Evolutionary conservation across 37 sponge, comb jelly and placozoan species (phyloP).

Genomic region (Theonella swinhoei): DNA sequence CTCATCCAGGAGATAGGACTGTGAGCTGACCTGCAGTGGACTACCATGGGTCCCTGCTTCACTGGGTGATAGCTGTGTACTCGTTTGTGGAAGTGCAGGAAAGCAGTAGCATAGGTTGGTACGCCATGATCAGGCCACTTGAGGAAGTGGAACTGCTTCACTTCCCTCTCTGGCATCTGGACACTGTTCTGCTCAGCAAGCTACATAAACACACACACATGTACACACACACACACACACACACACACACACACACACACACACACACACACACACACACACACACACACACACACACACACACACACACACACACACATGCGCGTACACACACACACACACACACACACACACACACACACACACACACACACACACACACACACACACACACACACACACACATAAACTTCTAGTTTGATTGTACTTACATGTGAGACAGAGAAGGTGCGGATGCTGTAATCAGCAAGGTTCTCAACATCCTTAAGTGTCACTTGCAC

Average conservation of each 20-base stretch:
- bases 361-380: too few species aligned
- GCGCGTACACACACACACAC: too few species aligned
- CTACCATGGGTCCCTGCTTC: slow-evolving; percentile 76
- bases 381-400: too few species aligned
- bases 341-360: too few species aligned
- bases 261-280: too few species aligned
- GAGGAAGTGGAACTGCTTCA: slow-evolving; percentile 88
- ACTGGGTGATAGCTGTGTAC: slow-evolving; percentile 61
- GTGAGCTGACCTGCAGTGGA: slow-evolving; percentile 91
- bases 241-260: too few species aligned
- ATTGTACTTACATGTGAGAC: slow-evolving; percentile 49
- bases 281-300: too few species aligned
- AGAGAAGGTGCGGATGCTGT: slow-evolving; percentile 82
- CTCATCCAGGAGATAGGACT: too few species aligned
- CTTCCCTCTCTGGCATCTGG: slow-evolving; percentile 46
- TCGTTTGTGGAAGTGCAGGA: slow-evolving; percentile 84
- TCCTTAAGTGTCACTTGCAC: slow-evolving; percentile 80
- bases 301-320: too few species aligned
- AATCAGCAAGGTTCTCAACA: slow-evolving; percentile 82
- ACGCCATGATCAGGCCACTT: slow-evolving; percentile 98
- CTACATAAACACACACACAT: too few species aligned
- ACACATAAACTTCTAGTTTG: too few species aligned
- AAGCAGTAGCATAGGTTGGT: slow-evolving; percentile 86
- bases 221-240: too few species aligned
- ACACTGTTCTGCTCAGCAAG: slow-evolving; percentile 44